These are phyloP conservation scores for Dreissena polymorpha DNA, from an alignment of 1,140 invertebrate genomes.

Conservation along the genomic window DNA sequence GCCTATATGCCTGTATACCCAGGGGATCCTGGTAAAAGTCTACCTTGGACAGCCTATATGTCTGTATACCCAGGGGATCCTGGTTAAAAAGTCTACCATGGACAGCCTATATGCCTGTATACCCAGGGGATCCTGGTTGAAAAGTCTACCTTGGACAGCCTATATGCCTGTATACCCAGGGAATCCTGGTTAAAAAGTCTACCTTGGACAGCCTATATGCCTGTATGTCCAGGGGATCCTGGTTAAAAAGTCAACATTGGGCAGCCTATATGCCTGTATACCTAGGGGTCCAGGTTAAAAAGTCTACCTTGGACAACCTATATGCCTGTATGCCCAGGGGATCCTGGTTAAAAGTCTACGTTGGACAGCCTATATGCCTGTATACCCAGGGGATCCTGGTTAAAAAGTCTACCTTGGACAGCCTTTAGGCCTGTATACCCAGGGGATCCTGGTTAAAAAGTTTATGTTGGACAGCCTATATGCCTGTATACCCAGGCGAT, in stretches of 20 bases:
- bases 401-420: background rate
- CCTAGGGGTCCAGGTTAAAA: slow-evolving; percentile 98
- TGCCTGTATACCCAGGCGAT: background rate
- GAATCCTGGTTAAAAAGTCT: slow-evolving; percentile 98
- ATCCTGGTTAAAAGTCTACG: slow-evolving; percentile 92
- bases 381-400: background rate
- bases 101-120: slow-evolving; percentile 84
- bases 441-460: background rate
- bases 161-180: slow-evolving; percentile 90
- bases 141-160: slow-evolving; percentile 47
- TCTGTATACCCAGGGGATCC: slow-evolving; percentile 95
- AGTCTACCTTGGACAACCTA: slow-evolving; percentile 46
- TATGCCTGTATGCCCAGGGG: slow-evolving; percentile 92
- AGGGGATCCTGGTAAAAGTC: slow-evolving; percentile 98
- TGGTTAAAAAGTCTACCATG: slow-evolving; percentile 89
- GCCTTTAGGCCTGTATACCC: background rate
- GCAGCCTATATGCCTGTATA: slow-evolving; percentile 84
- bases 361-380: background rate
- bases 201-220: slow-evolving; percentile 74
- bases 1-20: slow-evolving; percentile 88
- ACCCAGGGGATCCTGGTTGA: slow-evolving; percentile 97
- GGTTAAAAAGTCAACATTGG: slow-evolving; percentile 86
- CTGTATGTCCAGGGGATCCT: slow-evolving; percentile 96
- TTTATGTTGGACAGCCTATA: background rate
- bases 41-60: slow-evolving; percentile 47